Conservation (phyloP, 2,888 invertebrate species). For the Syritta pipiens region DNA sequence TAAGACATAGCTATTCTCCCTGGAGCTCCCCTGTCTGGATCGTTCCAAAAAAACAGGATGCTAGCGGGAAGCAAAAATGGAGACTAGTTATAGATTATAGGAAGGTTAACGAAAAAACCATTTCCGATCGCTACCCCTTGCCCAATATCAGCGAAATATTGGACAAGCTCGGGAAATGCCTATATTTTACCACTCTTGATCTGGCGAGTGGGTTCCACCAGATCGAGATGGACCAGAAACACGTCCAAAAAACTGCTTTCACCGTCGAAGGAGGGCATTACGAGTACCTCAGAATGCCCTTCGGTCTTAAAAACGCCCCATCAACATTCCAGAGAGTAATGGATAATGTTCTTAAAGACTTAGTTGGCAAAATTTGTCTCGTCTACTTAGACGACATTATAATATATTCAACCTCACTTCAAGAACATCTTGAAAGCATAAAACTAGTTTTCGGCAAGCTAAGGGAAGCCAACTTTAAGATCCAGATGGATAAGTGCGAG, state of each 20-base stretch:
- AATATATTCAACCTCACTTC: conserved; percentile 7
- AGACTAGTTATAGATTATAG: not conserved
- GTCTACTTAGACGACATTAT: conserved; percentile 16
- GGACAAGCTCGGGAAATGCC: not conserved
- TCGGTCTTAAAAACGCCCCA: no score
- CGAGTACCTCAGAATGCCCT: no score
- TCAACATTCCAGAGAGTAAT: no score
- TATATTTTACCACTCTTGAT: conserved; percentile 7
- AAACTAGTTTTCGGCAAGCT: conserved; percentile 14
- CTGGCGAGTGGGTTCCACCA: conserved; percentile 1
- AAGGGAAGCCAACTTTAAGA: not conserved
- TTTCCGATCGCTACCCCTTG: not conserved
- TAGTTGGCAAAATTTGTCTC: not conserved
- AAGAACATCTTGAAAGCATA: not conserved
- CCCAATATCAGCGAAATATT: conserved; percentile 1
- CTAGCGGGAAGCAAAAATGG: conserved; percentile 2
- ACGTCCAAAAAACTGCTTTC: no score
- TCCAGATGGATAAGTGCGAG: conserved; percentile 10
- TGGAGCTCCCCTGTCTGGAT: no score
- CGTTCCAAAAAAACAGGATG: conserved; percentile 3
- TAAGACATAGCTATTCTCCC: no score
- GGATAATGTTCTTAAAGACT: not conserved
- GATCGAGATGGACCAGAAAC: no score
- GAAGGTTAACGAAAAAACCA: not conserved
- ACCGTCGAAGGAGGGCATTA: no score